Conservation (phyloP, 2,113 vertebrate genomes). For the Telmatochromis brachygnathus region DNA sequence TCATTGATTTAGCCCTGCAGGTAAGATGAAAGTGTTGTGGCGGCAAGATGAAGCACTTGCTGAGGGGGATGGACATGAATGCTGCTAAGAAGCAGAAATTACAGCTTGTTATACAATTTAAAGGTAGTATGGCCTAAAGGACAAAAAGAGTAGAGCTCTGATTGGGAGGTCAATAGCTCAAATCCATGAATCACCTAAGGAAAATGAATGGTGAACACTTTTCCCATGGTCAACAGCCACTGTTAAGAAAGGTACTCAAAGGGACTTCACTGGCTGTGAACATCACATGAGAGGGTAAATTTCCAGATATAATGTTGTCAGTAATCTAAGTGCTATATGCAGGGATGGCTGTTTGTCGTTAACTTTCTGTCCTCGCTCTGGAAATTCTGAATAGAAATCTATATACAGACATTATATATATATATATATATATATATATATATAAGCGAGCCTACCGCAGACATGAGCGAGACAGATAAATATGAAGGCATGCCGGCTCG, state of each 20-base stretch:
- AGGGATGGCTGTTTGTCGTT: neutral
- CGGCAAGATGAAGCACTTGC: slow-evolving; percentile 19
- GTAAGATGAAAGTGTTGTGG: slow-evolving; percentile 18
- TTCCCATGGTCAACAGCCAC: neutral
- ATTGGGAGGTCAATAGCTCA: slow-evolving; percentile 1
- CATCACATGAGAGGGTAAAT: neutral
- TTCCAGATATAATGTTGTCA: neutral
- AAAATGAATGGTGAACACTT: neutral
- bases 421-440: too few relatives aligned
- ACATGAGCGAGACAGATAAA: too few relatives aligned
- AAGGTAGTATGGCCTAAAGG: neutral
- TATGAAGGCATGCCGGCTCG: too few relatives aligned
- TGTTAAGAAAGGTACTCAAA: neutral
- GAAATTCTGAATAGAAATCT: neutral
- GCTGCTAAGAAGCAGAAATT: slow-evolving; percentile 35
- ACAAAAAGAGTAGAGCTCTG: neutral
- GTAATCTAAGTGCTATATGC: neutral
- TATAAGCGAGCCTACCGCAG: too few relatives aligned
- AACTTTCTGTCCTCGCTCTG: neutral
- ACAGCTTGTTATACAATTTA: slow-evolving; percentile 46
- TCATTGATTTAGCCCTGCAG: slow-evolving; percentile 61
- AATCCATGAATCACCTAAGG: neutral
- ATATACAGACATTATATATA: neutral
- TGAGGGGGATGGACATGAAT: slow-evolving; percentile 32
- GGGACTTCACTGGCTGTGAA: neutral